These are phyloP conservation scores for Apodemia duryi DNA, from an alignment of 2,888 invertebrate genomes.

Conservation along the genomic window DNA sequence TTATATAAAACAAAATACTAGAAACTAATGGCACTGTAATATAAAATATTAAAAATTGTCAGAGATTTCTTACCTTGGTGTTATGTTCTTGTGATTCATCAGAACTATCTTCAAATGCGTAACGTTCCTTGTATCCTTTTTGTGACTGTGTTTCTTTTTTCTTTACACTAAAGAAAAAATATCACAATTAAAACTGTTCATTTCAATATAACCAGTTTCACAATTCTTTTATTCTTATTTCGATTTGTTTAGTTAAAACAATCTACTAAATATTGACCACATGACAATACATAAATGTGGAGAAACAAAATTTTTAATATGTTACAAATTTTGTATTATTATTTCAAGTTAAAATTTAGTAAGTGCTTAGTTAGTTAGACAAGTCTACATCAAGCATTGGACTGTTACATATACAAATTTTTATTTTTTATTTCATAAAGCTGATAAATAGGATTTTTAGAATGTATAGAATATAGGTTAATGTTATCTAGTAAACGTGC, in stretches of 20 bases:
- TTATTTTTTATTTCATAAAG: neutral
- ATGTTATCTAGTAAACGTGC: neutral
- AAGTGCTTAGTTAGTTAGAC: neutral
- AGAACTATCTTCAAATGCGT: conserved; percentile 70
- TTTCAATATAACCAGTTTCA: conserved; percentile 2
- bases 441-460: neutral
- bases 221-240: neutral
- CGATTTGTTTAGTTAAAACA: neutral
- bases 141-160: conserved; percentile 78
- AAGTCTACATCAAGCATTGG: conserved; percentile 4
- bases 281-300: too few species aligned
- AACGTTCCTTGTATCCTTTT: conserved; percentile 77
- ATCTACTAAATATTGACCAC: too few species aligned
- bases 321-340: neutral
- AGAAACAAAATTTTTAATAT: neutral
- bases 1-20: too few species aligned
- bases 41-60: neutral
- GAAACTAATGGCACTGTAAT: neutral
- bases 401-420: neutral
- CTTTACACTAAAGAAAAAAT: conserved; percentile 65
- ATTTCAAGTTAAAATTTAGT: neutral
- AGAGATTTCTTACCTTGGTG: conserved; percentile 45
- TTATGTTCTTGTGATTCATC: conserved; percentile 65
- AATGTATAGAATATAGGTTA: neutral
- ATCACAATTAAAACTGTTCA: neutral